These are phyloP conservation scores for Scleropages formosus DNA, from an alignment of 2,797 vertebrate genomes.

Conservation along the genomic window DNA sequence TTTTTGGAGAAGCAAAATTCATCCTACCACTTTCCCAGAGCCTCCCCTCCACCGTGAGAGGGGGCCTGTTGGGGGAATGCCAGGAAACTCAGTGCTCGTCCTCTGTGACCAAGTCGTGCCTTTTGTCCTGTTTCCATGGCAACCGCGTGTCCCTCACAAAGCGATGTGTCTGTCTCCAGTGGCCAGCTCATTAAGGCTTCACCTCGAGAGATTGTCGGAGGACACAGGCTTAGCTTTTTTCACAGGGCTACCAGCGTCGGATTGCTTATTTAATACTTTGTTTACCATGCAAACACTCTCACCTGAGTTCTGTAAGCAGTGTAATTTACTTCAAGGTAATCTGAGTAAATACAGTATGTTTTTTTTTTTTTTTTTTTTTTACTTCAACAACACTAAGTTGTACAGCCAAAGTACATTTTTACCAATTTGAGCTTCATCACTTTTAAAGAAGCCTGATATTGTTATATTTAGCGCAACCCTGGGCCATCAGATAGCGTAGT, in stretches of 20 bases:
- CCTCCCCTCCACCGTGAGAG: not conserved
- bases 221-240: not conserved
- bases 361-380: no score
- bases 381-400: not conserved
- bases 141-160: slow-evolving; percentile 33
- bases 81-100: not conserved
- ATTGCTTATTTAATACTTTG: not conserved
- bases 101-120: not conserved
- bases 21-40: slow-evolving; percentile 1
- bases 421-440: no score
- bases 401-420: no score
- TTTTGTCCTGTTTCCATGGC: slow-evolving; percentile 43
- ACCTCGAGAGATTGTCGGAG: not conserved
- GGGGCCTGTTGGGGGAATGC: not conserved
- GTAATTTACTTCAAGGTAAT: not conserved
- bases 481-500: no score
- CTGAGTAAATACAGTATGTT: not conserved
- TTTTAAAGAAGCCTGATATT: no score
- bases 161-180: not conserved
- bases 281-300: not conserved
- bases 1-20: not conserved
- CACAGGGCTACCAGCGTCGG: not conserved
- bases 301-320: no score
- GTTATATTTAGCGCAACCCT: no score
- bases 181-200: not conserved